Percentiles rank a stretch among this genome's conserved stretches.
phyloP scores from a whole-genome alignment of 2,888 invertebrate genomes.

The Aphidius colemani region DNA sequence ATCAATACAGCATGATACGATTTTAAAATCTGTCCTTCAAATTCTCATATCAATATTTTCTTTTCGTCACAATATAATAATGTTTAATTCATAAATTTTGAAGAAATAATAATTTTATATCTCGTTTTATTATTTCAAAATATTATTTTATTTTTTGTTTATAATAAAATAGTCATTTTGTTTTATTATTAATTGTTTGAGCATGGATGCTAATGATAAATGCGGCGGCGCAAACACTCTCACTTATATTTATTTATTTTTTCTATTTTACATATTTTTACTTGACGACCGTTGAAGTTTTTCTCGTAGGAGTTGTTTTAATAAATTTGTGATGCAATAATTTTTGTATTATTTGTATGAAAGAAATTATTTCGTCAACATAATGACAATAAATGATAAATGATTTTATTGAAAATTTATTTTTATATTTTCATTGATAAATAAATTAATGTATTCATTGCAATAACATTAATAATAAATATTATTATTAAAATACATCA shows the following conservation, averaged over 20 bases:
- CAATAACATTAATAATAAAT: no score
- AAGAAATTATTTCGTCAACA: no score
- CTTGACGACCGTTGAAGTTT: slow-evolving; percentile 23
- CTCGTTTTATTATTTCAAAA: no score
- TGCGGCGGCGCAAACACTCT: slow-evolving; percentile 27
- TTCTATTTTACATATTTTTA: slow-evolving; percentile 8
- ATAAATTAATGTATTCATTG: background rate
- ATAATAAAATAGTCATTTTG: no score
- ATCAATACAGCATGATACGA: slow-evolving; percentile 1
- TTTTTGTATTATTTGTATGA: slow-evolving; percentile 7
- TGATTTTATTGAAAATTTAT: slow-evolving; percentile 3
- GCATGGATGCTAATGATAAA: slow-evolving; percentile 6
- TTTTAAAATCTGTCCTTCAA: background rate
- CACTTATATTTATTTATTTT: background rate
- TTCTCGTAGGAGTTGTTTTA: background rate
- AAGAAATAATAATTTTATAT: no score
- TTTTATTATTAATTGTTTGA: no score
- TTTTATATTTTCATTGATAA: background rate
- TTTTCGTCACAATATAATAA: no score
- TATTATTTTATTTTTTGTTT: no score
- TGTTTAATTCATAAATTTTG: no score
- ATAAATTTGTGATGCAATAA: background rate
- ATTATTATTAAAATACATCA: no score
- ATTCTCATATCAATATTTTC: slow-evolving; percentile 6
- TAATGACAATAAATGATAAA: no score